A percentile compares a stretch with the other conserved stretches of the same genome.
Conservation (phyloP, 2,113 vertebrate species). For the Notechis scutatus region DNA sequence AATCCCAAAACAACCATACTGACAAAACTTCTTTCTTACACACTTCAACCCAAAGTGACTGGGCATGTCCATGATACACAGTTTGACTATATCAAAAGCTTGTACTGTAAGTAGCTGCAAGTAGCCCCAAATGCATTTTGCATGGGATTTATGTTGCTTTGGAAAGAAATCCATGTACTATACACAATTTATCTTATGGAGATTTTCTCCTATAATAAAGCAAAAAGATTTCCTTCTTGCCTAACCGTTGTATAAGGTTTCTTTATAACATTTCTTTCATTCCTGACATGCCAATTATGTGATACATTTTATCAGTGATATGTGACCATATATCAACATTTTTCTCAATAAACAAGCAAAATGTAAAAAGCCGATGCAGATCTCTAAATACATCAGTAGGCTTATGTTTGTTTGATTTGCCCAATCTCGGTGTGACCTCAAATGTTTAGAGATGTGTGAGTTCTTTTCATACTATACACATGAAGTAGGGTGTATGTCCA, state of each 20-base stretch:
- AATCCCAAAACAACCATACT: background rate
- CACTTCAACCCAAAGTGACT: background rate
- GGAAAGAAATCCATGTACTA: background rate
- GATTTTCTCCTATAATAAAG: background rate
- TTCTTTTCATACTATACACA: background rate
- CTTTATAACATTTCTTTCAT: background rate
- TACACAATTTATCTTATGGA: background rate
- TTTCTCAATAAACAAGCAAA: background rate
- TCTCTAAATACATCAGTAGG: background rate
- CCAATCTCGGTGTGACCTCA: background rate
- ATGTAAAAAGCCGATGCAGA: background rate
- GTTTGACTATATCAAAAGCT: background rate
- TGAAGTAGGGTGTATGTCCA: background rate
- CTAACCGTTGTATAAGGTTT: background rate
- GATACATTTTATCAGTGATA: background rate
- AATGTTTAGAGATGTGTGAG: background rate
- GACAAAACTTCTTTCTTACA: background rate
- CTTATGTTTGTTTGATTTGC: background rate
- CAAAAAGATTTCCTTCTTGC: background rate
- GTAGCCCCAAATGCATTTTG: background rate
- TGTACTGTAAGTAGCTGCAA: background rate
- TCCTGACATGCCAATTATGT: background rate
- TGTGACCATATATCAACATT: background rate
- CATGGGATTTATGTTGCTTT: background rate
- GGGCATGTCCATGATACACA: background rate